phyloP scores from a whole-genome alignment of 2,888 invertebrate genomes.

The Epinotia demarniana region DNA sequence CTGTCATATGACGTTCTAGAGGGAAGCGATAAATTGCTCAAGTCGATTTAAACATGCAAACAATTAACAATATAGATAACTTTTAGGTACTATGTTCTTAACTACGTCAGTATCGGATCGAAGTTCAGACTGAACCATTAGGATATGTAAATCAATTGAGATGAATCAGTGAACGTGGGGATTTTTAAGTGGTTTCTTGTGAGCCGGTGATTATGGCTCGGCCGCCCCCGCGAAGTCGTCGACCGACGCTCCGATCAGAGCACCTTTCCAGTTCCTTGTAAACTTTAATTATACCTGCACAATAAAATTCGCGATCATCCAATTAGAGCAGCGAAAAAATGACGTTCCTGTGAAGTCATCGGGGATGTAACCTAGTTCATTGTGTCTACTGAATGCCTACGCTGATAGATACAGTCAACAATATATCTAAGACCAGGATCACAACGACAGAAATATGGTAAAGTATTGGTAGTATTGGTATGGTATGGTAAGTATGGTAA shows the following conservation, averaged over 20 bases:
- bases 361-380: neutral
- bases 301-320: slow-evolving; percentile 14
- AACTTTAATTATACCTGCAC: slow-evolving; percentile 16
- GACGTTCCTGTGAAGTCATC: slow-evolving; percentile 15
- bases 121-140: slow-evolving; percentile 40
- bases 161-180: slow-evolving; percentile 44
- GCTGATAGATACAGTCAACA: neutral
- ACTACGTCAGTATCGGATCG: slow-evolving; percentile 27
- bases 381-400: neutral
- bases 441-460: no score
- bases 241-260: slow-evolving; percentile 56
- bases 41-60: slow-evolving; percentile 5
- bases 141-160: slow-evolving; percentile 40
- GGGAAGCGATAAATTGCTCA: neutral
- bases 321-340: slow-evolving; percentile 19
- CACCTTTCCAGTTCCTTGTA: slow-evolving; percentile 48
- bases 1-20: neutral
- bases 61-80: neutral
- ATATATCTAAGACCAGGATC: no score
- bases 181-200: slow-evolving; percentile 52
- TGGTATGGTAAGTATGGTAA: no score
- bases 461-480: no score
- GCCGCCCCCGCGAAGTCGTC: slow-evolving; percentile 57
- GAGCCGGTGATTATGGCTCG: slow-evolving; percentile 49
- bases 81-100: neutral